Base-by-base conservation (phyloP, 2,113 vertebrate genomes). In the Neoarius graeffei region DNA sequence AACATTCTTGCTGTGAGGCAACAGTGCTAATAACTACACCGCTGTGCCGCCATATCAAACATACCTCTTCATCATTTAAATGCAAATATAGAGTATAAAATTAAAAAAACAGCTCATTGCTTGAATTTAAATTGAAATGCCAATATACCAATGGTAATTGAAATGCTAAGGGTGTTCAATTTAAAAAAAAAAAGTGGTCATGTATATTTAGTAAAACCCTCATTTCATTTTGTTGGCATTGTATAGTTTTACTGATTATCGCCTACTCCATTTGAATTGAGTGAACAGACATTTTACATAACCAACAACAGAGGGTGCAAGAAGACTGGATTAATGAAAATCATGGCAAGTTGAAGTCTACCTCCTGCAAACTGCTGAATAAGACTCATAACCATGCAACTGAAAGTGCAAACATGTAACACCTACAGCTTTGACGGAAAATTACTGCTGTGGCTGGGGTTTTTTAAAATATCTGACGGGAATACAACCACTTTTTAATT, bases 251-350 rank as follows among this genome's bases (percentile, higher is more conserved):
- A 42, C 7, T 25, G 48, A n/a, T 23, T 25, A 50, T 77, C 4
- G 1, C 23, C 1, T 5, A 56, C 13, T 80, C 25, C 25, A 57
- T 80, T 57, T 57, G 19, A 57, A 30, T 8, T 19, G 7, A 57
- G 23, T 69, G 4, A 48, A 52, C 35, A 48, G 52, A 35, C 52
- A 71, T 57, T 83, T 87, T 15, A 50, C 6, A 7, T n/a, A 15
- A 62, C 6, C 15, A 20, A 52, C 85, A 81, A 67, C 82, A 87
- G 88, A 87, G 2, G 82, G 88, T 59, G 66, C 42, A 57, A 74
- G 42, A 66, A 54, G 20, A 85, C 86, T 35, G 71, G 60, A 42
- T 69, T 69, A 66, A 64, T 76, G 13, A 27, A 77, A 19, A 62
- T 14, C 25, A 27, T 56, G 9, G 10, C 52, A 30, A 1, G 27